Percentiles rank a stretch among this genome's conserved stretches.
phyloP scores from a whole-genome alignment of 2,113 vertebrate genomes.

The Willisornis vidua region DNA sequence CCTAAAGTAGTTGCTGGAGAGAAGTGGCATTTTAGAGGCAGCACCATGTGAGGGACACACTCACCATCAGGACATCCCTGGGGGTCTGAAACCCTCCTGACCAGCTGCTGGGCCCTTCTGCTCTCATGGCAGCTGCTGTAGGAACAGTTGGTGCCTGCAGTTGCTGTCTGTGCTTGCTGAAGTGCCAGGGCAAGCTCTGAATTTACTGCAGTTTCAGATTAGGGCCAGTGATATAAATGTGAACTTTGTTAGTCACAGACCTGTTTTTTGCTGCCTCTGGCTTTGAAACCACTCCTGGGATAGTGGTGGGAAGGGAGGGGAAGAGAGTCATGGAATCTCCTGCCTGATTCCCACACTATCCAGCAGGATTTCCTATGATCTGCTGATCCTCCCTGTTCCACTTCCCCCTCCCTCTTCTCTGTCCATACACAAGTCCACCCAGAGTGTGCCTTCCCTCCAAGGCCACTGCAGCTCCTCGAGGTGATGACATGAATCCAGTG shows the following conservation, averaged over 20 bases:
- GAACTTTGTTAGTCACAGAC: not conserved
- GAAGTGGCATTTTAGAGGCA: not conserved
- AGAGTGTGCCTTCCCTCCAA: not conserved
- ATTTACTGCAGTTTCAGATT: not conserved
- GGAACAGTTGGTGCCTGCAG: not conserved
- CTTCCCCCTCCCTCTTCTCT: not conserved
- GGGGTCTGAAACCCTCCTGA: not conserved
- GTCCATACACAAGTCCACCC: not conserved
- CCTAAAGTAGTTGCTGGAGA: not conserved
- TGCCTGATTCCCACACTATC: not conserved
- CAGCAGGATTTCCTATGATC: not conserved
- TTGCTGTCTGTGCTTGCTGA: not conserved
- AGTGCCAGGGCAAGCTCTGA: not conserved
- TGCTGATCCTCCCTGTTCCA: not conserved
- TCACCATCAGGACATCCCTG: rapidly evolving
- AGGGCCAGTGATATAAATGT: not conserved
- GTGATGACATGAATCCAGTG: not conserved
- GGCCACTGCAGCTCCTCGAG: not conserved
- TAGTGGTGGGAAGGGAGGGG: not conserved
- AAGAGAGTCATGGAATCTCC: not conserved
- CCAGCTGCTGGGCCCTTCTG: not conserved
- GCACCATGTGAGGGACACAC: not conserved
- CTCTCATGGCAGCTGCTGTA: not conserved
- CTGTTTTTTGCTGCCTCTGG: not conserved
- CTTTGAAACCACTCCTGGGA: not conserved